Evolutionary conservation across 2,888 invertebrate genomes (phyloP).

Genomic region (Ashinkailepas kermadecensis): DNA sequence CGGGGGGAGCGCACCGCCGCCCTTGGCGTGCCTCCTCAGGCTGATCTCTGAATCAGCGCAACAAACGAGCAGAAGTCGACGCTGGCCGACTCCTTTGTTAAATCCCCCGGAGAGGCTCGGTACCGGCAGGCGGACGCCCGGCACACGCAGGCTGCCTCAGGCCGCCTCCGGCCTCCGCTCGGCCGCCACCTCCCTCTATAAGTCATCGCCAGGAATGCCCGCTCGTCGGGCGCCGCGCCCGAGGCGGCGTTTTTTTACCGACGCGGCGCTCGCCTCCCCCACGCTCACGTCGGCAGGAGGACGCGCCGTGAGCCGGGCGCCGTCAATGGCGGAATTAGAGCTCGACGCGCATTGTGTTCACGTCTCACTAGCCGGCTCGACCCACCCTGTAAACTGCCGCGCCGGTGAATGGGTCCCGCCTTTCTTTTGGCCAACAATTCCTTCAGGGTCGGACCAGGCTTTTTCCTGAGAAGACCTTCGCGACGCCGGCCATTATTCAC

Average conservation of each 20-base stretch:
- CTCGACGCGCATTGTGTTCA: neutral
- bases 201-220: conserved; percentile 12
- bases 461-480: conserved; percentile 13
- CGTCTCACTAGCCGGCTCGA: neutral
- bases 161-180: neutral
- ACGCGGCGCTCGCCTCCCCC: neutral
- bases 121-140: no score
- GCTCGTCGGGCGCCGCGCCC: neutral
- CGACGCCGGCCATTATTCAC: neutral
- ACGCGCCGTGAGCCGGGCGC: neutral
- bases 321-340: neutral
- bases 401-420: neutral
- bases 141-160: no score
- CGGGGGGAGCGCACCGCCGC: no score
- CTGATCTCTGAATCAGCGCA: no score
- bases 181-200: neutral
- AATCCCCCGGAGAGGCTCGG: neutral
- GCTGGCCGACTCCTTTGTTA: neutral
- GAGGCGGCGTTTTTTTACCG: neutral
- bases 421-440: neutral
- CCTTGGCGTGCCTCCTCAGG: no score
- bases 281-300: neutral
- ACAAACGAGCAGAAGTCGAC: no score
- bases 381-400: neutral
- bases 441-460: neutral